phyloP scores from a whole-genome alignment of 1,140 invertebrate species.

The Neodiprion virginianus region DNA sequence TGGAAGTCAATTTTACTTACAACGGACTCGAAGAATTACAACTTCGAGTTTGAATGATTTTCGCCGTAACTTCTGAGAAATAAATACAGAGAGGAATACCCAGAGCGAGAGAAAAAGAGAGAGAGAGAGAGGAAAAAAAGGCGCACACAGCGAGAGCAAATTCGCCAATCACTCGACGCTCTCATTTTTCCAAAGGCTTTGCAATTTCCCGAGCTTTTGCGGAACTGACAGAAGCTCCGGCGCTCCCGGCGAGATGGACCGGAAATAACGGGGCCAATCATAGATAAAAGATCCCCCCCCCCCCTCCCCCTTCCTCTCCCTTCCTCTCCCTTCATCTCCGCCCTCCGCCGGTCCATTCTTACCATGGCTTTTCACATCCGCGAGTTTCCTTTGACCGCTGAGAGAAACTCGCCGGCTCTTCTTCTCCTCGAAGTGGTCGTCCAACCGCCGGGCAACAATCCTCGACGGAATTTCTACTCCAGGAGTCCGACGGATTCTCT shows the following conservation, averaged over 20 bases:
- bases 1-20: too few species aligned
- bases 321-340: neutral
- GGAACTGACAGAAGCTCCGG: slow-evolving; percentile 22
- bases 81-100: too few species aligned
- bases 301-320: neutral
- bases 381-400: too few species aligned
- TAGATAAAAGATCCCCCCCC: slow-evolving; percentile 22
- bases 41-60: too few species aligned
- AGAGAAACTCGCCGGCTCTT: too few species aligned
- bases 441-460: too few species aligned
- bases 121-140: neutral
- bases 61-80: too few species aligned
- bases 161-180: slow-evolving; percentile 14
- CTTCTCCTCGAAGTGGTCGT: too few species aligned
- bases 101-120: neutral
- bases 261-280: slow-evolving; percentile 44
- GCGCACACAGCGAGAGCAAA: neutral
- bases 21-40: too few species aligned
- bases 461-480: too few species aligned
- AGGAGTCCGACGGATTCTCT: too few species aligned
- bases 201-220: slow-evolving; percentile 23
- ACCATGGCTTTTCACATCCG: neutral
- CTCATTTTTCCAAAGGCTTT: slow-evolving; percentile 27
- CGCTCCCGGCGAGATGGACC: slow-evolving; percentile 28
- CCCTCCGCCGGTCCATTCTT: neutral